Percentiles rank a stretch among this genome's conserved stretches.
These are phyloP conservation scores for Caenorhabditis wallacei DNA, from an alignment of 2,888 invertebrate species.

Conservation along the genomic window DNA sequence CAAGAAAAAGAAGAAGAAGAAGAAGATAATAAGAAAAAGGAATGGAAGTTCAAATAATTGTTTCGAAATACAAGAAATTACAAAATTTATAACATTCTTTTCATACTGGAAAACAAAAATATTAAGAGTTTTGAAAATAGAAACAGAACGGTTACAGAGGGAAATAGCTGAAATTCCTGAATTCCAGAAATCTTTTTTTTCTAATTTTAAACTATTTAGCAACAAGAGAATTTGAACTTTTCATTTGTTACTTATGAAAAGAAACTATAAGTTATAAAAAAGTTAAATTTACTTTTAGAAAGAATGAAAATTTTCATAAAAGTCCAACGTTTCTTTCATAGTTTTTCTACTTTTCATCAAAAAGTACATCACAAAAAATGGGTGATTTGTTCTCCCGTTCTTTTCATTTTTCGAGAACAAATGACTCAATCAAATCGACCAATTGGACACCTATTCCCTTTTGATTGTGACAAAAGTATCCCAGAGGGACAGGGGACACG, in stretches of 20 bases:
- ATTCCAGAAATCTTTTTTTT: too few relatives aligned
- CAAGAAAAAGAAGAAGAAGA: conserved; percentile 2
- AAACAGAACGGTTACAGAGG: too few relatives aligned
- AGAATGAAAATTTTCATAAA: too few relatives aligned
- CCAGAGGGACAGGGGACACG: conserved; percentile 42
- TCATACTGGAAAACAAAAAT: too few relatives aligned
- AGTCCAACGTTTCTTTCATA: too few relatives aligned
- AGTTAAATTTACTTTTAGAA: too few relatives aligned
- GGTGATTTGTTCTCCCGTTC: neutral
- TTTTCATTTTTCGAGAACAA: conserved; percentile 3
- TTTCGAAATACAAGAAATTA: neutral
- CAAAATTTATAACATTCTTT: neutral
- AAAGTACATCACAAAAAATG: conserved; percentile 43
- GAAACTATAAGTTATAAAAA: too few relatives aligned
- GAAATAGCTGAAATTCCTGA: too few relatives aligned
- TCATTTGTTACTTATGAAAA: too few relatives aligned
- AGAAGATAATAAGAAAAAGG: neutral
- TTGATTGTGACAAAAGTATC: conserved; percentile 5
- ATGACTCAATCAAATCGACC: conserved; percentile 32
- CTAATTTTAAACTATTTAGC: too few relatives aligned
- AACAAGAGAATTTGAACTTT: too few relatives aligned
- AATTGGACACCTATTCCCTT: conserved; percentile 31
- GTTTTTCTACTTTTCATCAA: neutral
- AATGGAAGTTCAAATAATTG: conserved; percentile 40
- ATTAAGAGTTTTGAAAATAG: too few relatives aligned